phyloP scores from a whole-genome alignment of 30 jellyfish, hydroid and myxozoan species.

The Hydractinia echinata region DNA sequence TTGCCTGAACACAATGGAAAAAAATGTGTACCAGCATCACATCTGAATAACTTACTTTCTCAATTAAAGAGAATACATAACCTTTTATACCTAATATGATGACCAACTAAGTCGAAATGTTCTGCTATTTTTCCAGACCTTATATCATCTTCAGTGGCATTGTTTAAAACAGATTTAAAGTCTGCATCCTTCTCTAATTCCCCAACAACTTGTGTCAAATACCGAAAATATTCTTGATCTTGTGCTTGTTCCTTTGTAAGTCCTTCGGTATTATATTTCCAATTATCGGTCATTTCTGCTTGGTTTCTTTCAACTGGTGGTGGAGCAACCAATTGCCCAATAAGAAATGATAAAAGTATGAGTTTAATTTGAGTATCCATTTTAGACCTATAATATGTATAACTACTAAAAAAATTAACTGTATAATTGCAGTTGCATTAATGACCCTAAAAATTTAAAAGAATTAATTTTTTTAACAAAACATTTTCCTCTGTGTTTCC shows the following conservation, averaged over 20 bases:
- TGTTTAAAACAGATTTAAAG: conserved; percentile 58
- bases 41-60: not conserved
- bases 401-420: no score
- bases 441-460: no score
- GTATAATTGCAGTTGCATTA: no score
- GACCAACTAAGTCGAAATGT: conserved; percentile 49
- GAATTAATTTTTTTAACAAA: no score
- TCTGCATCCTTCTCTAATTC: conserved; percentile 72
- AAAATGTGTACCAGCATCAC: not conserved
- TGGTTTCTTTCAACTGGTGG: conserved; percentile 20
- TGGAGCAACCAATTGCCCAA: not conserved
- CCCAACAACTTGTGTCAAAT: conserved; percentile 74
- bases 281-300: not conserved
- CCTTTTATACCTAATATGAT: conserved; percentile 37
- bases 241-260: conserved; percentile 60
- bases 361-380: not conserved
- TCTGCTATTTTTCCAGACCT: conserved; percentile 71
- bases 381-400: no score
- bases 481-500: no score
- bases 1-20: not conserved
- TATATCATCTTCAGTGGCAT: conserved; percentile 85
- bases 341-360: not conserved
- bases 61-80: not conserved
- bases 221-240: conserved; percentile 78
- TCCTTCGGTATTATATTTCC: conserved; percentile 42